Evolutionary conservation across 2,888 invertebrate species (phyloP), one percentile per base, ranked within the genome.

Genomic region (Himalopsyche kuldschensis): DNA sequence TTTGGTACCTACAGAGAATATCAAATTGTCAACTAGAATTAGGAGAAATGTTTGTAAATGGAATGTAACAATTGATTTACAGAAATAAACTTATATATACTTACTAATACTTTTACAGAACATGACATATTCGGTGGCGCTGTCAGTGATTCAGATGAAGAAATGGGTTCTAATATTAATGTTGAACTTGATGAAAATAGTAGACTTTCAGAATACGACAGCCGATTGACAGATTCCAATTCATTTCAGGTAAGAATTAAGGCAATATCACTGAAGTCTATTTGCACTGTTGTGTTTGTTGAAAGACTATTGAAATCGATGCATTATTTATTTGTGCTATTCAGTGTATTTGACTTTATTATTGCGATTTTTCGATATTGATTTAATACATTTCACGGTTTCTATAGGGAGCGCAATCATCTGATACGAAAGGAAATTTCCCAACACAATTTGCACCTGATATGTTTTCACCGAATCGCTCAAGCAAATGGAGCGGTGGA

Each of bases 91-190:
- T 41, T 2, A 10, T n/a, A 48, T 48, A 20, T 41, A 41, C 11
- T 41, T 41, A 41, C 3, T 20, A 55, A 20, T 20, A 2, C 6
- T 11, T 20, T 83, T 75, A 47, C 77, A 86, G 96, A 95, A 87
- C 95, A 95, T 87, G 97, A 97, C 87, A 97, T 98, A 88, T 98
- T 98, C 91, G 98, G 98, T 41, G 98, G 97, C 86, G 95, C 96
- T 41, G 95, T 98, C 0, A 97, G 97, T 88, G 97, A 98, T 87
- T 97, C 97, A 48, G 97, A 97, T 87, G 96, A 96, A 84, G 94
- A 94, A 83, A 76, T 86, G 77, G 82, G 81, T 10, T 91, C 92
- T 20, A 93, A 90, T 88, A 93, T 94, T 30, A 95, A 95, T 89
- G 94, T 95, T 3, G 96, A 97, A 88, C 91, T 96, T 86, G 97